Evolutionary conservation across 2,888 invertebrate genomes (phyloP), one percentile per base, ranked within the genome.

Genomic region (Listrodromus nycthemerus): DNA sequence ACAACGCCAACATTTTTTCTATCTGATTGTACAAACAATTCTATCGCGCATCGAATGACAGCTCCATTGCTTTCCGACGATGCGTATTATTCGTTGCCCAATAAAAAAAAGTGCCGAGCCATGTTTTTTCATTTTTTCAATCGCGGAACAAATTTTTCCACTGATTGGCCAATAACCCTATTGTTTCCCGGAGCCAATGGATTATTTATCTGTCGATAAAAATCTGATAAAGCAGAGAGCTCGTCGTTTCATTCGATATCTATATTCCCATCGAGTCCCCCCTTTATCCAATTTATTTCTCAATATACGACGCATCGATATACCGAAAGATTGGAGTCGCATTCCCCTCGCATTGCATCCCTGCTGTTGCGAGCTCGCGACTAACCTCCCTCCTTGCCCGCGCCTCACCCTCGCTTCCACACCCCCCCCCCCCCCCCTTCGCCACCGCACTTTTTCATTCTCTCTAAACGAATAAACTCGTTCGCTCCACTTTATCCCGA

Each of bases 251-350:
- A 16, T 65, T 41, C 58, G 21, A 27, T 76, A 71, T 48, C 45
- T 33, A 66, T 33, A 55, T 74, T 33, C 41, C 21, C 33, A 24
- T 50, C 13, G 0, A 37, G 19, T 27, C 21, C 33, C 30, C 58
- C 55, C 13, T 67, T 45, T 33, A 73, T 78, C 71, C 67, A 76
- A 61, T 85, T 83, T 81, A 76, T 83, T 75, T 82, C 70, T 63
- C 80, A 82, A 55, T 55, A 74, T 78, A 74, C 71, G 82, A 82
- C 80, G 85, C 82, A 86, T 82, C 80, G 76, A 82, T 74, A 82
- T 74, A 41, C n/a, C 33, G 61, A 65, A 24, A 74, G 48, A 67
- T 48, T 67, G 74, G 58, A 21, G 63, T 70, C 55, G 55, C 63
- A 61, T 70, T 78, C 73, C 73, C 73, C 65, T 78, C 80, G 41